These are phyloP conservation scores for zebrafish (Danio rerio) DNA, from an alignment of 2,113 vertebrate species.

Conservation along the genomic window DNA sequence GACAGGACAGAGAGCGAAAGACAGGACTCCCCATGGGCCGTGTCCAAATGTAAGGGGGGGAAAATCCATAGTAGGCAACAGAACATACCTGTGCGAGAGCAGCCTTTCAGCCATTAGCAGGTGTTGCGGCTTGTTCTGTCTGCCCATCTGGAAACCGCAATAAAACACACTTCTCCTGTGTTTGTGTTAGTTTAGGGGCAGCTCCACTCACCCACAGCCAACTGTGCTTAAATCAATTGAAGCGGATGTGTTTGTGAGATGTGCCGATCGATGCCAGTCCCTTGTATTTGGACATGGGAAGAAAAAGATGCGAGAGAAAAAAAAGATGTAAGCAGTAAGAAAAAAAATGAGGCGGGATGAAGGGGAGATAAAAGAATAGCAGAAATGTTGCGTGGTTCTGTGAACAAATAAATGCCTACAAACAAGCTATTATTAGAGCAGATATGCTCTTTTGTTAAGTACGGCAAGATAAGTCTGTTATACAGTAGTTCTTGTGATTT, in stretches of 20 bases:
- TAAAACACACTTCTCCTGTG: constrained; percentile 24
- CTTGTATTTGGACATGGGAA: constrained; percentile 17
- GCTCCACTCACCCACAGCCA: constrained; percentile 12
- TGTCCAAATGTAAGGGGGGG: constrained; percentile 17
- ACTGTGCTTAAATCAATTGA: constrained; percentile 31
- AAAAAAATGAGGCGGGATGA: neutral
- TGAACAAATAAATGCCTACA: neutral
- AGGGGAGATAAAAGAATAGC: neutral
- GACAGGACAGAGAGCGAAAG: constrained; percentile 35
- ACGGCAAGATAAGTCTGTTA: neutral
- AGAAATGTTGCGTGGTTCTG: neutral
- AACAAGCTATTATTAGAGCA: constrained; percentile 10
- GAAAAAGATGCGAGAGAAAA: neutral
- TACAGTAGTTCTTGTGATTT: neutral
- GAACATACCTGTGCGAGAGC: constrained; percentile 23
- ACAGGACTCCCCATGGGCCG: constrained; percentile 2
- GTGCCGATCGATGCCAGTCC: constrained; percentile 18
- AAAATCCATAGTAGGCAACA: constrained; percentile 23
- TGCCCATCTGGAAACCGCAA: constrained; percentile 12
- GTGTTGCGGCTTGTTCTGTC: neutral
- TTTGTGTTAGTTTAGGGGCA: constrained; percentile 27
- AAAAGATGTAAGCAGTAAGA: neutral
- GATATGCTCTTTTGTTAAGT: neutral
- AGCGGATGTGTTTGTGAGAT: constrained; percentile 28
- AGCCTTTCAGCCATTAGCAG: constrained; percentile 43